A percentile compares a stretch with the other conserved stretches of the same genome.
These are phyloP conservation scores for Chymomyza procnemis DNA, from an alignment of 2,888 invertebrate species.

Conservation along the genomic window DNA sequence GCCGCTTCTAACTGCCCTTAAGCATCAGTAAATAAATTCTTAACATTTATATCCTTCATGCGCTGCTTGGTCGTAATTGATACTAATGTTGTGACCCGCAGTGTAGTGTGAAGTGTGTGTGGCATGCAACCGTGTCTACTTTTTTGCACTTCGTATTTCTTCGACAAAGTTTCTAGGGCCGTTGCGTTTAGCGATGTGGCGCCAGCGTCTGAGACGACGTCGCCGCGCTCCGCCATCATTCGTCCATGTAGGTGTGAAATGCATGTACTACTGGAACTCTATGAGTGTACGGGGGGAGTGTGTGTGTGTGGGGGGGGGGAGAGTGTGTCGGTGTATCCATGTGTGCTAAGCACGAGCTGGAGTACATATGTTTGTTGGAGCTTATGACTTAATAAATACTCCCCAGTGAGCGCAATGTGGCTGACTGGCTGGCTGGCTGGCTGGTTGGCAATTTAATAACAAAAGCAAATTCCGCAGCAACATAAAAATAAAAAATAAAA, in stretches of 20 bases:
- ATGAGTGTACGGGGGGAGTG: conserved; percentile 19
- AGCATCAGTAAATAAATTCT: background rate
- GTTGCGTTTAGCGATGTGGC: conserved; percentile 18
- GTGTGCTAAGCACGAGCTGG: background rate
- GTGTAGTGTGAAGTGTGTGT: background rate
- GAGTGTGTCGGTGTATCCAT: conserved; percentile 6
- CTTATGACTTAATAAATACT: conserved; percentile 70
- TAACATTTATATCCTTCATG: background rate
- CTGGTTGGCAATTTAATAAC: conserved; percentile 70
- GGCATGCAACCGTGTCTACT: background rate
- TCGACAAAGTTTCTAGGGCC: conserved; percentile 21
- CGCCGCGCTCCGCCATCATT: background rate
- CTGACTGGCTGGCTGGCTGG: conserved; percentile 69
- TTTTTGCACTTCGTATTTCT: conserved; percentile 18
- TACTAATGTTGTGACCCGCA: background rate
- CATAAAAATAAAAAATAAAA: background rate
- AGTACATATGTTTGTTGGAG: conserved; percentile 21
- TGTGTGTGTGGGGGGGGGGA: background rate
- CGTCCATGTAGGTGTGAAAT: conserved; percentile 49
- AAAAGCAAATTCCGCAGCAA: conserved; percentile 53
- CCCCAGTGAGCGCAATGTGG: conserved; percentile 60
- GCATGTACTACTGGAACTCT: conserved; percentile 25
- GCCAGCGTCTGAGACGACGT: background rate
- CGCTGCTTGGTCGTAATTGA: background rate
- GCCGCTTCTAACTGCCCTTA: no score